Percentiles rank a stretch among this genome's conserved stretches.
phyloP scores from a whole-genome alignment of 2,888 invertebrate species.

The Lysandra coridon region DNA sequence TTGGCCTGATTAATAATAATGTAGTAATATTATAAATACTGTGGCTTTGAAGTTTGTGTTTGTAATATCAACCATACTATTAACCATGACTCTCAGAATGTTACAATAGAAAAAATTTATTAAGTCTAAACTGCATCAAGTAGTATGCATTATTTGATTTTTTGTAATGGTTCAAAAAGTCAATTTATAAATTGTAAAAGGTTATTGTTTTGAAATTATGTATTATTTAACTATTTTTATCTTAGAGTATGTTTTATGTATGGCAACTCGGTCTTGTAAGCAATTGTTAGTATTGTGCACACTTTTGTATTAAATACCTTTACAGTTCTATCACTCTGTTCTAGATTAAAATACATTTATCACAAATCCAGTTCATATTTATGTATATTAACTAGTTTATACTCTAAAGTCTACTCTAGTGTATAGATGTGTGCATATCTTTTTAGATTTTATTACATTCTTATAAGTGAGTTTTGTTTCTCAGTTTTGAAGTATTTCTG shows the following conservation, averaged over 20 bases:
- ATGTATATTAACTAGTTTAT: slow-evolving; percentile 16
- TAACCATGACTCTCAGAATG: background rate
- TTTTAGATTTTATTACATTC: slow-evolving; percentile 20
- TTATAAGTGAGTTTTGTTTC: background rate
- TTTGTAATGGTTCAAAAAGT: background rate
- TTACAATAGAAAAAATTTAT: background rate
- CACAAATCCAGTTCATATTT: slow-evolving; percentile 7
- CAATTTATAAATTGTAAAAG: background rate
- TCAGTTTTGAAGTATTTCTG: background rate
- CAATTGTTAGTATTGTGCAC: slow-evolving; percentile 32
- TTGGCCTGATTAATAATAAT: background rate
- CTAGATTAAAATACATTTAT: slow-evolving; percentile 12
- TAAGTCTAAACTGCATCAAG: too few species aligned
- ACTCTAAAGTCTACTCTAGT: background rate
- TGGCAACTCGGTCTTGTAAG: slow-evolving; percentile 3
- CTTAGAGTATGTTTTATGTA: background rate
- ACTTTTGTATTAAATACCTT: slow-evolving; percentile 12
- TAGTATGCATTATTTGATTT: too few species aligned
- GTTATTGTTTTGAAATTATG: background rate
- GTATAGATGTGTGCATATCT: slow-evolving; percentile 20
- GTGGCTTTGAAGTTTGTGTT: background rate
- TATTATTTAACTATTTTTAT: background rate
- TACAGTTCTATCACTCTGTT: slow-evolving; percentile 16
- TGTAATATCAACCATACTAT: background rate
- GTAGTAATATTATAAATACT: background rate